A percentile compares a stretch with the other conserved stretches of the same genome.
Evolutionary conservation across 2,797 vertebrate species (phyloP).

Genomic region (Phalloptychus januarius): DNA sequence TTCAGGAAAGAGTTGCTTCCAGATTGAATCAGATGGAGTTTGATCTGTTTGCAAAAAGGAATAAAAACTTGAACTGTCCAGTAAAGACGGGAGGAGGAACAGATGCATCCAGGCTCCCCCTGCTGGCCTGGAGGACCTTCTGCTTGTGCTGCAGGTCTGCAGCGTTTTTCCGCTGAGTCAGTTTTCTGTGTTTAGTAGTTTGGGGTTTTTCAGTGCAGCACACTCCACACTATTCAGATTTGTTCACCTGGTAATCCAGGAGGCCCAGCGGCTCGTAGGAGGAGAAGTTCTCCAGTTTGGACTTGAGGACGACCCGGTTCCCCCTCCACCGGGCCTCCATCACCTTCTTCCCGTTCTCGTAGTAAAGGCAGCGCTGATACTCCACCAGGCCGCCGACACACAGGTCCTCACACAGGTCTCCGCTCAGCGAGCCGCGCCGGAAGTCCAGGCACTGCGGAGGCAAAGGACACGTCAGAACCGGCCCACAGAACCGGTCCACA

Average conservation of each 20-base stretch:
- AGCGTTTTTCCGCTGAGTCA: too few relatives aligned
- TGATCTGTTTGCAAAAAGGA: too few relatives aligned
- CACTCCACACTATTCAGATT: too few relatives aligned
- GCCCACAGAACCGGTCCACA: neutral
- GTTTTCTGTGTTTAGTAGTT: too few relatives aligned
- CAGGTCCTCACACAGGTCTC: slow-evolving; percentile 93
- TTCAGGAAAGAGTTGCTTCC: too few relatives aligned
- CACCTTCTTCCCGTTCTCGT: slow-evolving; percentile 94
- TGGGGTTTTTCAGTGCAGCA: too few relatives aligned
- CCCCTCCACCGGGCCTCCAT: slow-evolving; percentile 92
- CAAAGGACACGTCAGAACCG: neutral
- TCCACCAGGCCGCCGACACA: slow-evolving; percentile 85
- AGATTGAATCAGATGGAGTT: too few relatives aligned
- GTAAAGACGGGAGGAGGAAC: too few relatives aligned
- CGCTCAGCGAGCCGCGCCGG: slow-evolving; percentile 82
- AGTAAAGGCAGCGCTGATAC: slow-evolving; percentile 92
- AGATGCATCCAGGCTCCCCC: too few relatives aligned
- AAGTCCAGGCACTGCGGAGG: slow-evolving; percentile 88
- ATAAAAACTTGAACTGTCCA: neutral
- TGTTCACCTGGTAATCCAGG: slow-evolving; percentile 81
- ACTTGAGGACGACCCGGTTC: slow-evolving; percentile 89
- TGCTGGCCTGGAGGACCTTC: too few relatives aligned
- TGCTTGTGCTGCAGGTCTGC: too few relatives aligned
- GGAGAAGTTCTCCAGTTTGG: slow-evolving; percentile 92
- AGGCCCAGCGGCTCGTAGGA: slow-evolving; percentile 85